A percentile compares a stretch with the other conserved stretches of the same genome.
phyloP scores from a whole-genome alignment of 2,797 vertebrate genomes.

The Naso thynnoides region DNA sequence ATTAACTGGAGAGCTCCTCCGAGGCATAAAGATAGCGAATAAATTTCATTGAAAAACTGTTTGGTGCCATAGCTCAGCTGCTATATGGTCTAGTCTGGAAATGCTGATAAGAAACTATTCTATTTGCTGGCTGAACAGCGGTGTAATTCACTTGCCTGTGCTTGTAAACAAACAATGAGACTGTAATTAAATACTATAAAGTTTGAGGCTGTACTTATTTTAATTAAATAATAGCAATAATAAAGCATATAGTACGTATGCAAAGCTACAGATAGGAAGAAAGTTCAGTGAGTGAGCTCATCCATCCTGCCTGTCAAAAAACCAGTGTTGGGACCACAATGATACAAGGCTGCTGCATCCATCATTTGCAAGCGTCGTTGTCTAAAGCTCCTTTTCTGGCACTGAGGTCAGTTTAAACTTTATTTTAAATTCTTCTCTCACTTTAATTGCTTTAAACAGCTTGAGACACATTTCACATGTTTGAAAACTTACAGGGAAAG shows the following conservation, averaged over 20 bases:
- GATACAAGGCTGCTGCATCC: constrained; percentile 74
- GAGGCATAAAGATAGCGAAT: constrained; percentile 71
- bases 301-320: constrained; percentile 76
- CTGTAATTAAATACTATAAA: constrained; percentile 78
- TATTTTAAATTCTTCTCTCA: constrained; percentile 13
- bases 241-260: constrained; percentile 55
- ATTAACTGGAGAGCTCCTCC: constrained; percentile 78
- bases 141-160: constrained; percentile 76
- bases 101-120: constrained; percentile 76
- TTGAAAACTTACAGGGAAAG: neutral
- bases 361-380: constrained; percentile 64
- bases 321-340: constrained; percentile 60
- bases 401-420: constrained; percentile 8
- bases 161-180: constrained; percentile 77
- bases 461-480: constrained; percentile 7
- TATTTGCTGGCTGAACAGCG: constrained; percentile 64
- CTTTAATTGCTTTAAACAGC: constrained; percentile 15
- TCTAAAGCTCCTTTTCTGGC: constrained; percentile 33
- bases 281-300: constrained; percentile 57
- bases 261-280: constrained; percentile 56
- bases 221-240: constrained; percentile 69
- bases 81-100: constrained; percentile 64
- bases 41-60: constrained; percentile 72
- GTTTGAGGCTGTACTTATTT: constrained; percentile 66
- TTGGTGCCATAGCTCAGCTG: constrained; percentile 53